Percentiles rank a stretch among this genome's conserved stretches.
These are phyloP conservation scores for Phyllotreta striolata DNA, from an alignment of 2,888 invertebrate species.

Conservation along the genomic window DNA sequence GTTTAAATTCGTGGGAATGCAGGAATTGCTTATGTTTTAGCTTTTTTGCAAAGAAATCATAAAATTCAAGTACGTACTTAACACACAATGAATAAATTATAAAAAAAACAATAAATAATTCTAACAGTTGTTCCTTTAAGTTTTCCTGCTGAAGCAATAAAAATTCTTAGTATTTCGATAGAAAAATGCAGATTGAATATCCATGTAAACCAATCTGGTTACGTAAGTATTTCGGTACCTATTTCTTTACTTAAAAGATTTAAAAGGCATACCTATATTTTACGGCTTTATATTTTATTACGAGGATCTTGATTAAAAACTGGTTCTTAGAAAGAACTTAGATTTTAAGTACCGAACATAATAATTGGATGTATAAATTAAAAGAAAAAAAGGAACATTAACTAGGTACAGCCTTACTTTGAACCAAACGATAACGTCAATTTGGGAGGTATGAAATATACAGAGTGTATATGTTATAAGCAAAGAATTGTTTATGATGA, in stretches of 20 bases:
- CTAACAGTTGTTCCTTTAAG: conserved; percentile 5
- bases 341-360: conserved; percentile 28
- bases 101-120: conserved; percentile 24
- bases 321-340: conserved; percentile 43
- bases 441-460: too few species aligned
- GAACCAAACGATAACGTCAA: too few species aligned
- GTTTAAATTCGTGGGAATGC: too few species aligned
- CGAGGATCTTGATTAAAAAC: conserved; percentile 54
- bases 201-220: conserved; percentile 28
- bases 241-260: conserved; percentile 28
- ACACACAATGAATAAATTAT: too few species aligned
- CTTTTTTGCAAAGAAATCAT: too few species aligned
- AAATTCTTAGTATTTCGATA: conserved; percentile 28
- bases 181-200: conserved; percentile 30
- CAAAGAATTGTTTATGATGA: too few species aligned
- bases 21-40: too few species aligned
- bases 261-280: conserved; percentile 30
- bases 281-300: conserved; percentile 47
- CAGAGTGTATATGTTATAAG: too few species aligned
- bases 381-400: conserved; percentile 8
- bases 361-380: conserved; percentile 31
- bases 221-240: conserved; percentile 29
- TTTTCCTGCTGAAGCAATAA: conserved; percentile 16
- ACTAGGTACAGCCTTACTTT: not conserved
- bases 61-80: too few species aligned